Evolutionary conservation across 2,113 vertebrate species (phyloP), one percentile per base, ranked within the genome.

Genomic region (Tenebrosternarchus preto): DNA sequence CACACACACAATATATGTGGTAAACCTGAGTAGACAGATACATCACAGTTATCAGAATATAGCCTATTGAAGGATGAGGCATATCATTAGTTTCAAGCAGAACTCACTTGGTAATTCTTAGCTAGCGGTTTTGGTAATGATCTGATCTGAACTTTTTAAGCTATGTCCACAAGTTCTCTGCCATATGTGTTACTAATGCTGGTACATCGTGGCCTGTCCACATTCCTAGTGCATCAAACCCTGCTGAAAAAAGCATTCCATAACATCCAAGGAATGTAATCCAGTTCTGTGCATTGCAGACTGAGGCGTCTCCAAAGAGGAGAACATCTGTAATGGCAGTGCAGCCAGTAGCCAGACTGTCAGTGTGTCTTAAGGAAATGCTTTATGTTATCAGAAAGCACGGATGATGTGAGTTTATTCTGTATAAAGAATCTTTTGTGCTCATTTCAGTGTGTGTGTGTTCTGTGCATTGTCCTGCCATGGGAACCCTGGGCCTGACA

Each of bases 401-500:
- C 60, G 16, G 29, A 63, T 63, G 1, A 61, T 12, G 1, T 64
- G 17, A 29, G 3, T 39, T 68, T 68, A 2, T 39, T 22, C 5
- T 68, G 19, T n/a, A 4, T 68, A 22, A 68, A 8, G 63, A 66
- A 33, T 68, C 33, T 36, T 67, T 67, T 68, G 53, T 57, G 55
- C 36, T 56, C n/a, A 29, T 59, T 22, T 67, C 27, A 16, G 36
- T 27, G 8, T 80, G 31, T 60, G 20, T 70, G 59, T 77, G 36
- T 80, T 29, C 25, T 68, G 24, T 73, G 53, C 39, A 2, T 36
- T 22, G 36, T 27, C 25, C 20, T 22, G 46, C 59, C 43, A 80
- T 80, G 77, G 66, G 76, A 76, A 80, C 72, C 43, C 61, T 31
- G 22, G 71, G 72, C 64, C 72, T 33, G 56, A 80, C 66, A 50